phyloP scores from a whole-genome alignment of 2,113 vertebrate species.

The Sebastes fasciatus region DNA sequence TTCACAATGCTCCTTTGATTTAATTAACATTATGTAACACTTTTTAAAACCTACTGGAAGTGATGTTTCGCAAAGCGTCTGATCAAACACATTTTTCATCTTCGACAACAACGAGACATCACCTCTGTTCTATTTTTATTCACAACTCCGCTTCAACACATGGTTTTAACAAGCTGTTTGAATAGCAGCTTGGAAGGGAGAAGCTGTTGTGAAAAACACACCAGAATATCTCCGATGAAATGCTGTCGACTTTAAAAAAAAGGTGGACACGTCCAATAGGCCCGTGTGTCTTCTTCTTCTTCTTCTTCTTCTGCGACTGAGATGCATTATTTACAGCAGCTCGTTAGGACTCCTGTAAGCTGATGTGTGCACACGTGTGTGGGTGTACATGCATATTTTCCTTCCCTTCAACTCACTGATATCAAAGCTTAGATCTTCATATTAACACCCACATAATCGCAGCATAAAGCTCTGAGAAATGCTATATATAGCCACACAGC shows the following conservation, averaged over 20 bases:
- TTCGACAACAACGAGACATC: conserved; percentile 16
- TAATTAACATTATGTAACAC: neutral
- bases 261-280: neutral
- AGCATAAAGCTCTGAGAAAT: conserved; percentile 52
- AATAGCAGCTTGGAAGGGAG: conserved; percentile 18
- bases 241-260: conserved; percentile 22
- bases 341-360: conserved; percentile 28
- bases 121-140: conserved; percentile 62
- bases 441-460: conserved; percentile 75
- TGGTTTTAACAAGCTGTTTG: conserved; percentile 47
- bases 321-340: conserved; percentile 42
- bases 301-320: neutral
- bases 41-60: neutral
- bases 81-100: conserved; percentile 23
- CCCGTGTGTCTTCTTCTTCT: conserved; percentile 13
- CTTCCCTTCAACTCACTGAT: conserved; percentile 48
- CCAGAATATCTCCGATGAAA: conserved; percentile 17
- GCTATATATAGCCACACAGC: conserved; percentile 73
- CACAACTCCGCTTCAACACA: conserved; percentile 24
- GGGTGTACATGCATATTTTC: conserved; percentile 36
- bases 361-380: conserved; percentile 30
- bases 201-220: conserved; percentile 17
- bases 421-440: conserved; percentile 73
- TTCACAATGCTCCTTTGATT: neutral
- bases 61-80: conserved; percentile 25